Conservation (phyloP, 2,113 vertebrate species). For the Microtus ochrogaster region DNA sequence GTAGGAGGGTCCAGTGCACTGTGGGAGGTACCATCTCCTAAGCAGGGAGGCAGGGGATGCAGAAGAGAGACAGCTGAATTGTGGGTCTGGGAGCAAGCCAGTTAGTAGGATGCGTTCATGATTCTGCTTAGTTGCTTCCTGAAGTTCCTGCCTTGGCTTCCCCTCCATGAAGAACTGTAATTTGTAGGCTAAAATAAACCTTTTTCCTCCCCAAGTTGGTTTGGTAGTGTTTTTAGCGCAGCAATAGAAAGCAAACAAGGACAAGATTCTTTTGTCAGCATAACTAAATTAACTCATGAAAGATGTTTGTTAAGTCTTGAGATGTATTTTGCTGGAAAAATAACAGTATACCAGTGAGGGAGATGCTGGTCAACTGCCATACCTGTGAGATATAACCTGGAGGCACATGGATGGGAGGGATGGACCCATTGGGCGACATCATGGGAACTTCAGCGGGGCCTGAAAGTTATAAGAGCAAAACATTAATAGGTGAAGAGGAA, state of each 20-base stretch:
- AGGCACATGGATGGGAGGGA: constrained; percentile 98
- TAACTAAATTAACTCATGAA: background rate
- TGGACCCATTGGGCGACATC: constrained; percentile 99
- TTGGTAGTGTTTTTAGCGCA: background rate
- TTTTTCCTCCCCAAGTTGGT: background rate
- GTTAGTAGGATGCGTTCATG: background rate
- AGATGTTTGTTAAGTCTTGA: background rate
- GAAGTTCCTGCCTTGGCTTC: background rate
- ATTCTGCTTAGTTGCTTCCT: background rate
- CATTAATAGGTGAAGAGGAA: constrained; percentile 37
- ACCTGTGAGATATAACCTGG: constrained; percentile 99
- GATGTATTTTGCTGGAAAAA: background rate
- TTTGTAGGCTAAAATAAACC: background rate
- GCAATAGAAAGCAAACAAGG: background rate
- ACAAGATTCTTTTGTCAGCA: background rate
- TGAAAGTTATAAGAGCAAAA: constrained; percentile 75
- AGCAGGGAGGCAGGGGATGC: too few species aligned
- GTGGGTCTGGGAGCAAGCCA: background rate
- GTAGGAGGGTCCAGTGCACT: background rate
- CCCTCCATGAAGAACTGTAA: background rate
- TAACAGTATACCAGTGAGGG: background rate
- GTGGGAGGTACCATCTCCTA: background rate
- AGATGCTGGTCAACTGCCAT: constrained; percentile 8
- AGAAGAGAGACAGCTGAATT: background rate
- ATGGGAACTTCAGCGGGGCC: constrained; percentile 99